Evolutionary conservation across 2,888 invertebrate species (phyloP).

Genomic region (Digitonthophagus gazella): DNA sequence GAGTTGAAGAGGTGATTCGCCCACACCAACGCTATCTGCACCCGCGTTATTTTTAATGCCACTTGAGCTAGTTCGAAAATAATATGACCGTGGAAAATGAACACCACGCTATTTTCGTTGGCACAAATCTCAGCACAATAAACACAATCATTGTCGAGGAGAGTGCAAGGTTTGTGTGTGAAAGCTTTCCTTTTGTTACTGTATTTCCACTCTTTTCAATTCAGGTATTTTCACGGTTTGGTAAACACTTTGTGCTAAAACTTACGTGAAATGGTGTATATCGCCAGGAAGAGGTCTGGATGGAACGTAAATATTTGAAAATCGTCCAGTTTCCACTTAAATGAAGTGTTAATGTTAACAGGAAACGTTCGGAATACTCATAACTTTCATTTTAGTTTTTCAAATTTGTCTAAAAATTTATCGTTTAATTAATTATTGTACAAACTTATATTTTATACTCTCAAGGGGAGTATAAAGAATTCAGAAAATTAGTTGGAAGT

Average conservation of each 20-base stretch:
- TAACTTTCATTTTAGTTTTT: neutral
- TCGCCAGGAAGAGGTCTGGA: neutral
- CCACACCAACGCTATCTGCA: neutral
- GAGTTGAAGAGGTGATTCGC: neutral
- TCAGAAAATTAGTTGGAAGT: neutral
- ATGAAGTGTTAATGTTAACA: neutral
- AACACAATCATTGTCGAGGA: neutral
- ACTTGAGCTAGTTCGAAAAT: neutral
- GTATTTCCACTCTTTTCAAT: no score
- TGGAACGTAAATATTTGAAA: neutral
- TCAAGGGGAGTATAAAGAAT: neutral
- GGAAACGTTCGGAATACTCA: neutral
- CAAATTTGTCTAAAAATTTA: neutral
- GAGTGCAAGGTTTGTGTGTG: no score
- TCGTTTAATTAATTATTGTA: neutral
- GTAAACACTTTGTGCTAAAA: no score
- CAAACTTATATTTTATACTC: no score
- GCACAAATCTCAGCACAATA: neutral
- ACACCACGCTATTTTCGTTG: neutral
- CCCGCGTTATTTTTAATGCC: neutral
- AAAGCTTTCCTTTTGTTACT: no score
- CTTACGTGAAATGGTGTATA: no score
- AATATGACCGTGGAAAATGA: neutral
- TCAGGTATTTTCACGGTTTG: no score
- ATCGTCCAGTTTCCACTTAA: neutral